These are phyloP conservation scores for Gibbula magus DNA, from an alignment of 2,888 invertebrate genomes.

Conservation along the genomic window DNA sequence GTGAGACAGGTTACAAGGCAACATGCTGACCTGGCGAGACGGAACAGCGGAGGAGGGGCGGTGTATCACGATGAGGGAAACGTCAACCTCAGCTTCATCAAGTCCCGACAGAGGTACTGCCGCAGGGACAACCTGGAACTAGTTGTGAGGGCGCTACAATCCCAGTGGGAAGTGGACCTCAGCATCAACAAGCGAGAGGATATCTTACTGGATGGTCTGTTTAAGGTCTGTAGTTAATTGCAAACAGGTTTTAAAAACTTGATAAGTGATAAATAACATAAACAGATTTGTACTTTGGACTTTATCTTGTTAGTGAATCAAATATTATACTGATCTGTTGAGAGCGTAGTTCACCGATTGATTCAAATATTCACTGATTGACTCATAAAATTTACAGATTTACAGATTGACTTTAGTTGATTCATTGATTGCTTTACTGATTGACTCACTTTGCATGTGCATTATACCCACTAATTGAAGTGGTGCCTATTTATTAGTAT, in stretches of 20 bases:
- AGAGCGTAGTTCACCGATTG: too few species aligned
- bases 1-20: constrained; percentile 81
- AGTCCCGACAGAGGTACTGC: constrained; percentile 87
- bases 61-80: constrained; percentile 95
- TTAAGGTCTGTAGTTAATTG: constrained; percentile 67
- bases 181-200: constrained; percentile 89
- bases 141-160: constrained; percentile 87
- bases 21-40: constrained; percentile 86
- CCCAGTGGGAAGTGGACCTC: constrained; percentile 87
- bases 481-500: too few species aligned
- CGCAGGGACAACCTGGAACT: constrained; percentile 91
- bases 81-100: constrained; percentile 87
- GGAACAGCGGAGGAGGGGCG: constrained; percentile 96
- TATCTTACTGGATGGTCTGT: constrained; percentile 83
- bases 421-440: too few species aligned
- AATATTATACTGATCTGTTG: too few species aligned
- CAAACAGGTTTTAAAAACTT: not conserved
- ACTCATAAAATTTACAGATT: too few species aligned
- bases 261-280: not conserved
- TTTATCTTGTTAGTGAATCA: not conserved
- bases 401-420: too few species aligned
- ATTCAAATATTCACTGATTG: too few species aligned
- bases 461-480: too few species aligned
- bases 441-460: too few species aligned
- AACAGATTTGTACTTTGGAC: not conserved